A percentile compares a stretch with the other conserved stretches of the same genome.
phyloP scores from a whole-genome alignment of 2,113 vertebrate species.

The Strix uralensis region DNA sequence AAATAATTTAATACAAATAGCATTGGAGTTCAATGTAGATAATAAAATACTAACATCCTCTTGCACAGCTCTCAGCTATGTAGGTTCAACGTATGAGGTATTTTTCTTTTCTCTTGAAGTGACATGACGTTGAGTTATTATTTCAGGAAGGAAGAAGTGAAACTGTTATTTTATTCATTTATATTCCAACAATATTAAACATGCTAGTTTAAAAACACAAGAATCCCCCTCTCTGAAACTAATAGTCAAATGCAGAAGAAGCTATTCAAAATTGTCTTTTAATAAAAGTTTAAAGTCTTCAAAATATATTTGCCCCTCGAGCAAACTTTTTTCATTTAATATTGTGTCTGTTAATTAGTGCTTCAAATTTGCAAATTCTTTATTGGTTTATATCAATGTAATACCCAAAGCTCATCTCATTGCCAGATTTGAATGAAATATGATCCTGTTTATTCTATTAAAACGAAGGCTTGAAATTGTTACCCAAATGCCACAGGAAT shows the following conservation, averaged over 20 bases:
- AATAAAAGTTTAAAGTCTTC: conserved; percentile 88
- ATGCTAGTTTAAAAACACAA: too few relatives aligned
- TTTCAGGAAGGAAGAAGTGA: too few relatives aligned
- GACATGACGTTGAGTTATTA: too few relatives aligned
- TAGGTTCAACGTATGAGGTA: too few relatives aligned
- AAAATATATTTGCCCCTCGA: conserved; percentile 86
- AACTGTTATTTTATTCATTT: too few relatives aligned
- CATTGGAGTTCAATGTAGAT: too few relatives aligned
- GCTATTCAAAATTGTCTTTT: conserved; percentile 78
- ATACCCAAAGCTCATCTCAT: conserved; percentile 89
- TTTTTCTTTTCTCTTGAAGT: too few relatives aligned
- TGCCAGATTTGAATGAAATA: conserved; percentile 90
- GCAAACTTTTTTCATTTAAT: conserved; percentile 90
- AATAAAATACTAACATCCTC: too few relatives aligned
- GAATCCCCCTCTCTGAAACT: too few relatives aligned
- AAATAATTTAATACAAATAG: too few relatives aligned
- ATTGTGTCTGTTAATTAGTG: conserved; percentile 90
- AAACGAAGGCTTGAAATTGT: conserved; percentile 85
- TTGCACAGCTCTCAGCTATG: too few relatives aligned
- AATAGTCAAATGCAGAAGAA: conserved; percentile 71
- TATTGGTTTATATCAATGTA: conserved; percentile 86
- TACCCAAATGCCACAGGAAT: conserved; percentile 89
- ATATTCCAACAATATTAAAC: too few relatives aligned
- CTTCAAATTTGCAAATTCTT: conserved; percentile 89
- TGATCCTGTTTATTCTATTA: conserved; percentile 89